Conservation (phyloP, 1,140 invertebrate species). For the Eciton burchellii region DNA sequence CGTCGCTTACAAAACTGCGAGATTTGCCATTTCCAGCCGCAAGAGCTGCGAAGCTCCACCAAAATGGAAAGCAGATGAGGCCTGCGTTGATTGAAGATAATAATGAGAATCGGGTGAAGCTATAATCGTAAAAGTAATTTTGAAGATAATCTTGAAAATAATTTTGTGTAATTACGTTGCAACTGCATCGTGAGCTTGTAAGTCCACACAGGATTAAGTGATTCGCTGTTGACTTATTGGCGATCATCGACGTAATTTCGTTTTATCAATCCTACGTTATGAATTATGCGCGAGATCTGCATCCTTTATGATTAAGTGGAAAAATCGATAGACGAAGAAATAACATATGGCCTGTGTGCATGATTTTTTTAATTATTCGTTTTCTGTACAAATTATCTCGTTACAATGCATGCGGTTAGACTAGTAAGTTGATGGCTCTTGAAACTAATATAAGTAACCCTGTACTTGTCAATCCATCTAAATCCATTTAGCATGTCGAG, state of each 20-base stretch:
- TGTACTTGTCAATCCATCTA: slow-evolving; percentile 12
- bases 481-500: not conserved
- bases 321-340: not conserved
- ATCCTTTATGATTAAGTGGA: no score
- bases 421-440: slow-evolving; percentile 8
- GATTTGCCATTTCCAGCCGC: not conserved
- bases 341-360: not conserved
- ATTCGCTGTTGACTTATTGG: no score
- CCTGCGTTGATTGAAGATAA: not conserved
- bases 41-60: not conserved
- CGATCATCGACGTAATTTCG: no score
- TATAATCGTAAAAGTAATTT: not conserved
- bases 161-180: no score
- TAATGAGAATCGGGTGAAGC: not conserved
- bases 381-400: slow-evolving; percentile 3
- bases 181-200: no score
- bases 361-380: not conserved
- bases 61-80: slow-evolving; percentile 39
- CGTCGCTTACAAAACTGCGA: slow-evolving; percentile 10
- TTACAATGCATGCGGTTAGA: slow-evolving; percentile 18
- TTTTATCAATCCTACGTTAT: no score
- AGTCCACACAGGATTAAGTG: no score
- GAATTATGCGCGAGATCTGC: no score
- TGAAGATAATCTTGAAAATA: no score
- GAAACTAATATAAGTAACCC: slow-evolving; percentile 23